Percentiles rank a stretch among this genome's conserved stretches.
Conservation (phyloP, 2,888 invertebrate genomes). For the Sericinus montela region DNA sequence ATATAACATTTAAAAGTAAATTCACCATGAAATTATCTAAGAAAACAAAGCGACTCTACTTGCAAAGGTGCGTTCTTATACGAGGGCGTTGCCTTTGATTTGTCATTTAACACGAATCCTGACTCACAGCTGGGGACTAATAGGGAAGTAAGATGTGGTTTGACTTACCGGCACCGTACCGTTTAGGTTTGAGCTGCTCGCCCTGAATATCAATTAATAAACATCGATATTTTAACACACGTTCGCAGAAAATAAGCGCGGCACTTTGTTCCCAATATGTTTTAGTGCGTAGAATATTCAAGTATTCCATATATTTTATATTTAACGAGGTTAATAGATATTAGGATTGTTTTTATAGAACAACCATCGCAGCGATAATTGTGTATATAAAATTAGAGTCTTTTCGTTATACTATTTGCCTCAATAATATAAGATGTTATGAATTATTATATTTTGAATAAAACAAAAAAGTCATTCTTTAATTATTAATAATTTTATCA, state of each 20-base stretch:
- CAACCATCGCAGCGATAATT: no score
- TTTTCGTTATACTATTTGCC: no score
- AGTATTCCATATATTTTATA: not conserved
- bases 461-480: no score
- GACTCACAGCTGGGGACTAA: constrained; percentile 37
- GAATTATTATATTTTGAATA: no score
- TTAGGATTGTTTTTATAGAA: no score
- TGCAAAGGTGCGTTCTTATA: constrained; percentile 23
- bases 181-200: constrained; percentile 39
- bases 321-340: no score
- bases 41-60: constrained; percentile 6
- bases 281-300: not conserved
- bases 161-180: constrained; percentile 37
- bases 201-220: constrained; percentile 51
- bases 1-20: no score
- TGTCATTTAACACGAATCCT: constrained; percentile 29
- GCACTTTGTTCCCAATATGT: not conserved
- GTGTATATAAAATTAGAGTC: no score
- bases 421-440: no score
- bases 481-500: no score
- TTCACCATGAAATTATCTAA: no score
- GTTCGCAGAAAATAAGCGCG: constrained; percentile 11
- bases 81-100: constrained; percentile 30
- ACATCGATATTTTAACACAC: constrained; percentile 1
- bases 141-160: constrained; percentile 33